A percentile compares a stretch with the other conserved stretches of the same genome.
Conservation (phyloP, 2,888 invertebrate genomes). For the Drosophila neonasuta region DNA sequence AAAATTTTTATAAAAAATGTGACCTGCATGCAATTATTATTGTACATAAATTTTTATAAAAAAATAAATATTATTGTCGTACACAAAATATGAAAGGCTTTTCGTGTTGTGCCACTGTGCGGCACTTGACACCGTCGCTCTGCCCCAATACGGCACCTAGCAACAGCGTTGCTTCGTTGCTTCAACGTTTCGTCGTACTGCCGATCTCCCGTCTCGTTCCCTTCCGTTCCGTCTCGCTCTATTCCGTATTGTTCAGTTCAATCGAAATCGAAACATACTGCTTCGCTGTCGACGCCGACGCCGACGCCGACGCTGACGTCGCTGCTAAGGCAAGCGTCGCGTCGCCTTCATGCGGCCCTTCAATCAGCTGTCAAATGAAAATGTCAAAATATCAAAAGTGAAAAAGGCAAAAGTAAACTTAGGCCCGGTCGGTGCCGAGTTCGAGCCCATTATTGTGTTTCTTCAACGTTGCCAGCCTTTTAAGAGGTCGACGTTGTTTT, state of each 20-base stretch:
- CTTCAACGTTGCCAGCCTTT: slow-evolving; percentile 68
- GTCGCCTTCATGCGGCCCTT: slow-evolving; percentile 63
- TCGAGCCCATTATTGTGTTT: slow-evolving; percentile 71
- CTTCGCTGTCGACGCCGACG: slow-evolving; percentile 13
- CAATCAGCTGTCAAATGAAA: slow-evolving; percentile 79
- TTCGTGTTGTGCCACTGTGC: slow-evolving; percentile 43
- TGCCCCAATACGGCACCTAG: slow-evolving; percentile 39
- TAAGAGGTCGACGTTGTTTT: slow-evolving; percentile 64
- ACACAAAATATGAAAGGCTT: background rate
- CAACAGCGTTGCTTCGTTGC: slow-evolving; percentile 37
- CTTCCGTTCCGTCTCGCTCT: background rate
- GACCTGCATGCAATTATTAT: no score
- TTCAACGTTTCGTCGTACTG: slow-evolving; percentile 28
- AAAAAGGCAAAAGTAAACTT: slow-evolving; percentile 79
- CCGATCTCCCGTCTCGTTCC: slow-evolving; percentile 16
- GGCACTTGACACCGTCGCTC: slow-evolving; percentile 66
- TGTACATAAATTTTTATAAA: no score
- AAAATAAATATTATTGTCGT: no score
- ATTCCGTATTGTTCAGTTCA: slow-evolving; percentile 16
- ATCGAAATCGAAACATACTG: slow-evolving; percentile 67
- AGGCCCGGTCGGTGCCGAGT: slow-evolving; percentile 55
- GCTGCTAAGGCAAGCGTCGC: slow-evolving; percentile 29
- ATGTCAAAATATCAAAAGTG: slow-evolving; percentile 78
- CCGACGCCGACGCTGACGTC: slow-evolving; percentile 15
- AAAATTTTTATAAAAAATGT: no score